Evolutionary conservation across 1,140 invertebrate genomes (phyloP).

Genomic region (Zaprionus davidi): DNA sequence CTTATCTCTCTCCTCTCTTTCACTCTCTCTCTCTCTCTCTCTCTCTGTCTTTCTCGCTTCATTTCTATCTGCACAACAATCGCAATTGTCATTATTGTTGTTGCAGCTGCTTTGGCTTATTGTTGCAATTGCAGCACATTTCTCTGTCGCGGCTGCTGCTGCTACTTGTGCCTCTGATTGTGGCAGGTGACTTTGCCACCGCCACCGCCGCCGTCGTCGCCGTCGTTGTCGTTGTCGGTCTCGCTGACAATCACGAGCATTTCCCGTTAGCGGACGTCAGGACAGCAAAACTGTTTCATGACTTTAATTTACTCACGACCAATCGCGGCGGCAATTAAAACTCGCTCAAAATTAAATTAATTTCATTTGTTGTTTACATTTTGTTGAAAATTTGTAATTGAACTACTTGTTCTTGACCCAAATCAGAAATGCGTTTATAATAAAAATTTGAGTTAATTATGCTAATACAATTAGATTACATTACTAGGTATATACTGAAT

Average conservation of each 20-base stretch:
- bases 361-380: conserved; percentile 2
- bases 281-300: neutral
- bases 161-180: conserved; percentile 17
- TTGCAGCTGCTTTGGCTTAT: conserved; percentile 44
- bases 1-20: neutral
- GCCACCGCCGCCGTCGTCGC: neutral
- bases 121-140: conserved; percentile 55
- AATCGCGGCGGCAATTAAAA: conserved; percentile 13
- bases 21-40: conserved; percentile 9
- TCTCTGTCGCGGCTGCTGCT: conserved; percentile 32
- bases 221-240: conserved; percentile 21
- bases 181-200: conserved; percentile 24
- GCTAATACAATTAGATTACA: neutral
- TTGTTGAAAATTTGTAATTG: neutral
- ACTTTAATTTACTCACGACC: conserved; percentile 12
- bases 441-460: neutral
- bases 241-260: conserved; percentile 51
- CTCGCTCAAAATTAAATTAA: neutral
- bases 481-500: neutral
- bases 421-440: neutral
- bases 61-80: conserved; percentile 34
- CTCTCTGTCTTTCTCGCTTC: conserved; percentile 4
- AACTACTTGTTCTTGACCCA: neutral
- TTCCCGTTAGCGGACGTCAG: conserved; percentile 27
- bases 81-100: conserved; percentile 53